Evolutionary conservation across 2,888 invertebrate genomes (phyloP).

Genomic region (Pachymerium ferrugineum): DNA sequence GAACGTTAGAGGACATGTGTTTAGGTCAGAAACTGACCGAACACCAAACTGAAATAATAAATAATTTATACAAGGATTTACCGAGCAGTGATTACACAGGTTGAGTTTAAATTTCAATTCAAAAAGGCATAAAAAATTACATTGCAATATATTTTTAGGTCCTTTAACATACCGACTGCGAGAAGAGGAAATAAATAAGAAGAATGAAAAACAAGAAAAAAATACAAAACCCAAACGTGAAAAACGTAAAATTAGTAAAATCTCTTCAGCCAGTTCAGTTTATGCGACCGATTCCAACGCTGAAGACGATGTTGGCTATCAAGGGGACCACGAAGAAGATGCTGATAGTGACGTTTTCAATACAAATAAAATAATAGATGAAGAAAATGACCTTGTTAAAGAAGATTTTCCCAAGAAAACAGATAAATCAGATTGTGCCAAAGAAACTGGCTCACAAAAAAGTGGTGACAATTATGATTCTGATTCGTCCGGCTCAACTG

Average conservation of each 20-base stretch:
- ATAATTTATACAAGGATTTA: constrained; percentile 60
- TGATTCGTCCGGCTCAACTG: constrained; percentile 56
- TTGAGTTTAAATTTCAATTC: too few species aligned
- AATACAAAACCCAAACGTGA: neutral
- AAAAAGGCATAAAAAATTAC: too few species aligned
- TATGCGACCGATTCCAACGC: constrained; percentile 41
- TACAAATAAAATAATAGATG: constrained; percentile 48
- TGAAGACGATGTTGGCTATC: constrained; percentile 52
- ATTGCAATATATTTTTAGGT: constrained; percentile 39
- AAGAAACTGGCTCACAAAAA: constrained; percentile 36
- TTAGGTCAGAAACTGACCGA: constrained; percentile 64
- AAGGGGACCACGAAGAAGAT: constrained; percentile 59
- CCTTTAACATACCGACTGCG: constrained; percentile 64
- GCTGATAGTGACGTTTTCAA: constrained; percentile 47
- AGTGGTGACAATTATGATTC: constrained; percentile 39
- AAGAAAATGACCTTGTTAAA: constrained; percentile 37
- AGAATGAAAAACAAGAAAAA: neutral
- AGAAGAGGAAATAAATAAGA: constrained; percentile 12
- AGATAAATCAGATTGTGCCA: neutral
- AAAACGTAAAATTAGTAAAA: neutral
- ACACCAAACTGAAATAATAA: constrained; percentile 58
- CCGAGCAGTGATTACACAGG: constrained; percentile 73
- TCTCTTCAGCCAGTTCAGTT: neutral
- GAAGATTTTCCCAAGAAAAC: neutral
- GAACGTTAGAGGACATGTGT: constrained; percentile 74